These are phyloP conservation scores for Axinella damicornis DNA, from an alignment of 37 sponge, comb jelly and placozoan genomes.

Conservation along the genomic window DNA sequence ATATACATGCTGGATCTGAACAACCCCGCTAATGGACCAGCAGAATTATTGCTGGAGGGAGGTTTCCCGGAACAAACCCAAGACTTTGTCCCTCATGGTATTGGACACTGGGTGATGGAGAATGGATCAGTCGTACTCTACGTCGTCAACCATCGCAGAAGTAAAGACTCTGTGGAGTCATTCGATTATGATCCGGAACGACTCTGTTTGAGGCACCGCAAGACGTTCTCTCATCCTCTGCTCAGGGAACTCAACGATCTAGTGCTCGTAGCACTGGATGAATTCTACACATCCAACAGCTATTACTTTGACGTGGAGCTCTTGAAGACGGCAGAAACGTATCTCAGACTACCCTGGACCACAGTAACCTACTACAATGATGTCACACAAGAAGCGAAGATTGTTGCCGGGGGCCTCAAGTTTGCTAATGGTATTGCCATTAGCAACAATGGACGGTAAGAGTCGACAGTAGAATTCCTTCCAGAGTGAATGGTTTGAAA, in stretches of 20 bases:
- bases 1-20: constrained; percentile 41
- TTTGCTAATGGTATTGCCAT: constrained; percentile 43
- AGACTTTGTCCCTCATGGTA: constrained; percentile 48
- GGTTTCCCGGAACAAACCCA: not conserved
- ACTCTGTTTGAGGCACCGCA: constrained; percentile 1
- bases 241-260: constrained; percentile 30
- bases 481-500: too few relatives aligned
- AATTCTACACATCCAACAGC: constrained; percentile 24
- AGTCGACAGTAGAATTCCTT: too few relatives aligned
- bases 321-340: not conserved
- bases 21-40: not conserved
- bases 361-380: not conserved
- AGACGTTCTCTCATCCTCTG: not conserved
- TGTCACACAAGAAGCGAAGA: not conserved
- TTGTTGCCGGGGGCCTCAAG: constrained; percentile 13
- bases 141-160: constrained; percentile 32
- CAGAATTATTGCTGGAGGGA: constrained; percentile 8
- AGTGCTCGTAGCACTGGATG: constrained; percentile 1
- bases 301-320: not conserved
- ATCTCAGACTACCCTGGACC: not conserved
- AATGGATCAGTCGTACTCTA: constrained; percentile 38
- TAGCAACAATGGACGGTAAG: constrained; percentile 51
- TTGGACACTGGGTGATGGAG: constrained; percentile 40
- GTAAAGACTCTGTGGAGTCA: constrained; percentile 30
- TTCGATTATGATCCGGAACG: constrained; percentile 20